These are phyloP conservation scores for Drosophila rufa DNA, from an alignment of 1,140 invertebrate genomes.

Conservation along the genomic window DNA sequence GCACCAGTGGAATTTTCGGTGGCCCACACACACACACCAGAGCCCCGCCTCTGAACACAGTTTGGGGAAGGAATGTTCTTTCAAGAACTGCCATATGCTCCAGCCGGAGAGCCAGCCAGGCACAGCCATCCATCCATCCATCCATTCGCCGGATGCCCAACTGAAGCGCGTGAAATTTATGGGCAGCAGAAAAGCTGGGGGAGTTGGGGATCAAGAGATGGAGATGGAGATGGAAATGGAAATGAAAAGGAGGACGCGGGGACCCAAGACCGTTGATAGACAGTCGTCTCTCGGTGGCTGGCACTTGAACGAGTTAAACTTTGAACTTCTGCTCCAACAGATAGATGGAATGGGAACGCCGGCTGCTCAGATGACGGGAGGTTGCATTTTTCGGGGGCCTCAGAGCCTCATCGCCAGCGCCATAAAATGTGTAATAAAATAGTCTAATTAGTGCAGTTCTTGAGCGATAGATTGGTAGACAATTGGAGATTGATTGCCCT, in stretches of 20 bases:
- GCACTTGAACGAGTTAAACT: slow-evolving; percentile 74
- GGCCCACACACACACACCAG: slow-evolving; percentile 43
- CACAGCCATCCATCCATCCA: slow-evolving; percentile 31
- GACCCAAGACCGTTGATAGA: slow-evolving; percentile 47
- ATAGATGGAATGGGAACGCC: slow-evolving; percentile 14
- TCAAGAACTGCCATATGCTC: slow-evolving; percentile 71
- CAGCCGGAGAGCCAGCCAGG: slow-evolving; percentile 16
- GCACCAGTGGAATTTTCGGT: slow-evolving; percentile 16
- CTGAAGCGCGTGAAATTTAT: slow-evolving; percentile 79
- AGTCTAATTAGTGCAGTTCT: slow-evolving; percentile 61
- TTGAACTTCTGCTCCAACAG: slow-evolving; percentile 55
- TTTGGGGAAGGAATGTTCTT: slow-evolving; percentile 50
- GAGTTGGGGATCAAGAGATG: slow-evolving; percentile 7
- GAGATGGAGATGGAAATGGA: slow-evolving; percentile 9
- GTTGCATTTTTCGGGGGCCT: slow-evolving; percentile 41
- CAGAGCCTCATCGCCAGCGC: slow-evolving; percentile 14
- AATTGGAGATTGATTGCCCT: slow-evolving; percentile 57
- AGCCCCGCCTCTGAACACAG: not conserved
- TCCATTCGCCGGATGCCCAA: slow-evolving; percentile 68
- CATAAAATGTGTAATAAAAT: slow-evolving; percentile 64
- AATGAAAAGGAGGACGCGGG: slow-evolving; percentile 7
- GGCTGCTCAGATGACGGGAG: slow-evolving; percentile 18
- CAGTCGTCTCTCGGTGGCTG: slow-evolving; percentile 68
- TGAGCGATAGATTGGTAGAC: slow-evolving; percentile 45
- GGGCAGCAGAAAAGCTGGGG: slow-evolving; percentile 28